Evolutionary conservation across 2,888 invertebrate species (phyloP).

Genomic region (Noctua janthe): DNA sequence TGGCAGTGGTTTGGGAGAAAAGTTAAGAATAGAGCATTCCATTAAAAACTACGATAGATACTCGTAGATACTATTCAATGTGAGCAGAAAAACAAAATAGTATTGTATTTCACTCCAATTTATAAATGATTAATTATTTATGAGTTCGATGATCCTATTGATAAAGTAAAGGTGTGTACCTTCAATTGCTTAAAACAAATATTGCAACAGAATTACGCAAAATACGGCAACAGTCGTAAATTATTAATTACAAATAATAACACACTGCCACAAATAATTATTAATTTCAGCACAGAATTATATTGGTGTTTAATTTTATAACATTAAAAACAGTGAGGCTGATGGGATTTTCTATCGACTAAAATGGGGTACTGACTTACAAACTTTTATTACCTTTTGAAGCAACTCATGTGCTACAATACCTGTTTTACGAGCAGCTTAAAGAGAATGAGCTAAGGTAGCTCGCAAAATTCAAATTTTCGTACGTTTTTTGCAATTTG

Average conservation of each 20-base stretch:
- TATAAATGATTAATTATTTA: slow-evolving; percentile 10
- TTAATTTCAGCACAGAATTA: slow-evolving; percentile 10
- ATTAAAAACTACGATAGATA: background rate
- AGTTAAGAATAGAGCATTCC: slow-evolving; percentile 14
- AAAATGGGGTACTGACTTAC: background rate
- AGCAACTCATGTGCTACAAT: background rate
- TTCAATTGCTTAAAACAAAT: slow-evolving; percentile 2
- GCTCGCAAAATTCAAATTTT: too few relatives aligned
- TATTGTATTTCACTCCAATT: background rate
- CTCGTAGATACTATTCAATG: background rate
- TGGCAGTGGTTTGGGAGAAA: slow-evolving; percentile 32
- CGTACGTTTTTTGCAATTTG: too few relatives aligned
- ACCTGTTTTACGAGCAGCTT: background rate
- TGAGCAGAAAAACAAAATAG: background rate
- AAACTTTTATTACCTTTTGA: background rate
- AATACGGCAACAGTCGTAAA: slow-evolving; percentile 3
- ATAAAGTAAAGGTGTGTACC: background rate
- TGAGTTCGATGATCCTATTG: slow-evolving; percentile 1
- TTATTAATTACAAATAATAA: slow-evolving; percentile 21
- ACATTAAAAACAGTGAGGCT: background rate
- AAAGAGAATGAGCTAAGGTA: too few relatives aligned
- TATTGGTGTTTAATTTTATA: slow-evolving; percentile 25
- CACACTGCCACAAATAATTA: background rate
- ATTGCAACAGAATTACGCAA: background rate
- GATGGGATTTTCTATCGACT: background rate